Base-by-base conservation (phyloP, 2,797 vertebrate species). In the Xerus rutilus region DNA sequence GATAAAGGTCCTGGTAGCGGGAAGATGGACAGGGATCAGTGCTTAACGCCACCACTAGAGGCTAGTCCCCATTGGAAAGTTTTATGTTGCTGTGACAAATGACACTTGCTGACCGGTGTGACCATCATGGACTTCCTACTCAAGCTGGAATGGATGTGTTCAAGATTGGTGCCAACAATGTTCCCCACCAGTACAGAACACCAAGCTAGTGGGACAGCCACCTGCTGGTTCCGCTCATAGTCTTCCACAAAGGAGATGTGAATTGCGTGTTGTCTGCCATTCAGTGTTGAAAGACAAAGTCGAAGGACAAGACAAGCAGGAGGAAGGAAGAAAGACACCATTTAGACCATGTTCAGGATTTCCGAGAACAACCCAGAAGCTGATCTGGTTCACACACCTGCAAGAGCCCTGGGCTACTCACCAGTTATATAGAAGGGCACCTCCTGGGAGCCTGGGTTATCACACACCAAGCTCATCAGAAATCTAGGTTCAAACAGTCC, bases 1-100 rank as follows among this genome's bases (percentile, higher is more conserved):
- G 96, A 96, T 96, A 98, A 96, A 57, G 7, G 0, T 84, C 89
- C 76, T 67, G 0, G 2, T 76, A 72, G 64, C 5, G 1, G 81
- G 20, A 81, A 96, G 92, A 88, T 0, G 0, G 97, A 57, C 70
- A 8, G 79, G 0, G 1, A 94, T 98, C 70, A 17, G 65, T 73
- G 92, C 96, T 64, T 86, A 96, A 95, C 74, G 52, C 95, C 77
- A 47, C 83, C 7, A 57, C 76, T 43, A 92, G 70, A 59, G 95
- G 72, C 28, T 0, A 52, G 9, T 57, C 94, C 57, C 93, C 89
- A 91, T 72, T 91, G 93, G 69, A 49, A 88, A 96, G 72, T 57
- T 86, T 39, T 49, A 81, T n/a, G 49, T 32, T 73, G 78, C 65
- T 45, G 28, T 28, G 62, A 30, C 15, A 18, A 81, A 69, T 52